Evolutionary conservation across 2,797 vertebrate species (phyloP).

Genomic region (Triplophysa bombifrons): DNA sequence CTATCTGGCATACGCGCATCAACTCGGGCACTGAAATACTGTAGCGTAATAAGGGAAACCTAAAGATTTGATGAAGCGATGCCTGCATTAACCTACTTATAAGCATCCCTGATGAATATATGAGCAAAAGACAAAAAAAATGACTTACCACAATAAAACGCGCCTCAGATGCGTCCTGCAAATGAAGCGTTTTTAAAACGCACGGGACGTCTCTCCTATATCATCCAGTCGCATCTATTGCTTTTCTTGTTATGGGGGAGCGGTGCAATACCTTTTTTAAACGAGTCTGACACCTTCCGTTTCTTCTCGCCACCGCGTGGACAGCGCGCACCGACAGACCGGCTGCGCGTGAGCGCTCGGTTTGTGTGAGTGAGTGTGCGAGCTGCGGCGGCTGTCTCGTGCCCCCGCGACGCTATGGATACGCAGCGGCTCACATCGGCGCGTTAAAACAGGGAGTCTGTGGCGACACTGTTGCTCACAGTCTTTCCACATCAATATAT

Average conservation of each 20-base stretch:
- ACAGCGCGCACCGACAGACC: slow-evolving; percentile 55
- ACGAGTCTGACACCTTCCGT: slow-evolving; percentile 55
- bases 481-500: slow-evolving; percentile 47
- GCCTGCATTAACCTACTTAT: background rate
- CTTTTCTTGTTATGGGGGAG: slow-evolving; percentile 28
- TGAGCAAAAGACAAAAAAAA: background rate
- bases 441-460: slow-evolving; percentile 11
- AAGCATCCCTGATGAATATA: background rate
- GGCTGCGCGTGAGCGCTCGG: slow-evolving; percentile 48
- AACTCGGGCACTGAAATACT: slow-evolving; percentile 37
- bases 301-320: slow-evolving; percentile 57
- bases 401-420: slow-evolving; percentile 43
- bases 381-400: slow-evolving; percentile 49
- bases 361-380: slow-evolving; percentile 30
- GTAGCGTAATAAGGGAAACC: background rate
- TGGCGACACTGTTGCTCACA: slow-evolving; percentile 42
- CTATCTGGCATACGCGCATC: background rate
- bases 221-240: slow-evolving; percentile 68
- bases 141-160: slow-evolving; percentile 71
- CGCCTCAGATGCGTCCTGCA: slow-evolving; percentile 49
- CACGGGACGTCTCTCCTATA: slow-evolving; percentile 64
- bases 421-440: slow-evolving; percentile 31
- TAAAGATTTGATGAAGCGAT: background rate
- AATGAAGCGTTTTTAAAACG: slow-evolving; percentile 53
- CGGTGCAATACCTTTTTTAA: slow-evolving; percentile 48